A percentile compares a stretch with the other conserved stretches of the same genome.
Conservation (phyloP, 92 coral and sea anemone species). For the Blastomussa wellsi region DNA sequence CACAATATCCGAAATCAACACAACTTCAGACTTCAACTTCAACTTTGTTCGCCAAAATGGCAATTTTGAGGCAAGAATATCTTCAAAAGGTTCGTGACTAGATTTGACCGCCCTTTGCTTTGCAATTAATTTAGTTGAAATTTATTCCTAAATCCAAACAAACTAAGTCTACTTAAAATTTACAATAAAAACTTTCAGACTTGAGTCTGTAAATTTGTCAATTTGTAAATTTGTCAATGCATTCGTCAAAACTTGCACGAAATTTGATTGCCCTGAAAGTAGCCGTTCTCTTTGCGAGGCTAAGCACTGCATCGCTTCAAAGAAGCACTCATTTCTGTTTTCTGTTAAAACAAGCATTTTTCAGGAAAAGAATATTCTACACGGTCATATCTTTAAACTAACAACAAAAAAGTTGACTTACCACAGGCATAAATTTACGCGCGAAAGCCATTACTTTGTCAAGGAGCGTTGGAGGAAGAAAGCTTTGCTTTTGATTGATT, state of each 20-base stretch:
- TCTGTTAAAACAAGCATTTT: neutral
- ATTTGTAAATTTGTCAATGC: slow-evolving; percentile 5
- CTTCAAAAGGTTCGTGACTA: neutral
- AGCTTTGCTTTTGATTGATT: neutral
- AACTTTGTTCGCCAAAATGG: neutral
- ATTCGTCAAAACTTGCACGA: neutral
- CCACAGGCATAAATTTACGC: slow-evolving; percentile 46
- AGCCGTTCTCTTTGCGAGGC: neutral
- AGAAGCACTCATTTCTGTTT: neutral
- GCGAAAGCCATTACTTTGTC: slow-evolving; percentile 27
- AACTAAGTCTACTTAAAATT: slow-evolving; percentile 23
- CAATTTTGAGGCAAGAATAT: neutral
- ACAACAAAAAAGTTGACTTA: neutral
- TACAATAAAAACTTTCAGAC: slow-evolving; percentile 14
- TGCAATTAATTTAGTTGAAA: neutral
- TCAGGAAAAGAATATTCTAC: neutral
- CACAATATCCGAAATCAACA: neutral
- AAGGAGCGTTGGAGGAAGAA: neutral
- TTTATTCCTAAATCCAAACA: slow-evolving; percentile 14
- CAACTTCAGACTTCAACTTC: neutral
- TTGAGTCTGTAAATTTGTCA: slow-evolving; percentile 17
- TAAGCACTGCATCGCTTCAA: neutral
- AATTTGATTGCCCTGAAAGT: neutral
- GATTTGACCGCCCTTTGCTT: neutral
- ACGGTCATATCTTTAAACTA: neutral